These are phyloP conservation scores for Myxocyprinus asiaticus DNA, from an alignment of 2,113 vertebrate genomes.

Conservation along the genomic window DNA sequence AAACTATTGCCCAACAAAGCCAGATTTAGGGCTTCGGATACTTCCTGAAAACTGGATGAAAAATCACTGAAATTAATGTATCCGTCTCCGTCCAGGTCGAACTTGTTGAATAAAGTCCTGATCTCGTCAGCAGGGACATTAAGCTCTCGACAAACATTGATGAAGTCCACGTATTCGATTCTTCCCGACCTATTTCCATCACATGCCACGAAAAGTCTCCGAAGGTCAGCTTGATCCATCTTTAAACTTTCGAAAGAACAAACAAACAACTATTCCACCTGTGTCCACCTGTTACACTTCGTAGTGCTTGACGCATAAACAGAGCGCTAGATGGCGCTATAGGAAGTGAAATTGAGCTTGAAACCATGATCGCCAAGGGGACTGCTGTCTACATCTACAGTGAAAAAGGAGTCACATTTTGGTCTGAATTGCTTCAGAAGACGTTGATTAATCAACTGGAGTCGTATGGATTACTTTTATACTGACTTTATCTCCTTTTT, in stretches of 20 bases:
- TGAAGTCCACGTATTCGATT: conserved; percentile 77
- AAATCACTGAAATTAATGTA: conserved; percentile 74
- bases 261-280: not conserved
- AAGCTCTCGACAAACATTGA: conserved; percentile 72
- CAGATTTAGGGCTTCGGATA: conserved; percentile 70
- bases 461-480: no score
- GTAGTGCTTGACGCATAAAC: no score
- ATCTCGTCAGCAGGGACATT: conserved; percentile 66
- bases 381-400: no score
- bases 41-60: conserved; percentile 71
- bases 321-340: no score
- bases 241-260: not conserved
- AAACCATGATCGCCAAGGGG: no score
- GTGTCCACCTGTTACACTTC: no score
- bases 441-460: no score
- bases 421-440: no score
- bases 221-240: conserved; percentile 65
- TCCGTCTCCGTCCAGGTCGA: conserved; percentile 71
- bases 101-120: conserved; percentile 68
- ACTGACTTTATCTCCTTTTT: no score
- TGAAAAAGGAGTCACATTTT: no score
- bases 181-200: conserved; percentile 76
- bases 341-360: no score
- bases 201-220: conserved; percentile 74
- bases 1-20: conserved; percentile 52